These are phyloP conservation scores for Ficedula albicollis DNA, from an alignment of 2,797 vertebrate genomes.

Conservation along the genomic window DNA sequence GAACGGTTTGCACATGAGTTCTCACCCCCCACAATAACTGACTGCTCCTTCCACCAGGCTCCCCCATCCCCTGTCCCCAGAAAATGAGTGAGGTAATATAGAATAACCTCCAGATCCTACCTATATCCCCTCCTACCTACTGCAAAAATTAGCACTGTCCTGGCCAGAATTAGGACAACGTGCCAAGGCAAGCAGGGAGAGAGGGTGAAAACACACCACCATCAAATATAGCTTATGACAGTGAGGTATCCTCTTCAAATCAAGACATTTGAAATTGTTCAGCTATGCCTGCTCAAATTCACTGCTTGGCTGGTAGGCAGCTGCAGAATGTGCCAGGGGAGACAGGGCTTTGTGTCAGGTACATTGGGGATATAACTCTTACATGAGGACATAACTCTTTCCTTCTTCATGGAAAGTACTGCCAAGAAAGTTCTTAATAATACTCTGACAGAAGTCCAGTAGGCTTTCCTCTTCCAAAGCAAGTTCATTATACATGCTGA, in stretches of 20 bases:
- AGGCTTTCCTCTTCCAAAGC: neutral
- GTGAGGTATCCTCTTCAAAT: neutral
- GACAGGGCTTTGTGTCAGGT: neutral
- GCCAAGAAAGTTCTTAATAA: neutral
- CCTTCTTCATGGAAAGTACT: neutral
- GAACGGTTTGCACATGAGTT: rapidly evolving
- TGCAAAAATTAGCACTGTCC: neutral
- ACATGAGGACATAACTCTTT: neutral
- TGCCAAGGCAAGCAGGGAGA: neutral
- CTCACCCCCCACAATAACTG: neutral
- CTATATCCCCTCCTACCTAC: neutral
- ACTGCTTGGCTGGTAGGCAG: neutral
- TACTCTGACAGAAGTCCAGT: neutral
- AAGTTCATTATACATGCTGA: neutral
- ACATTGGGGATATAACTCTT: neutral
- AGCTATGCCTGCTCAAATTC: neutral
- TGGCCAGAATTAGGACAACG: neutral
- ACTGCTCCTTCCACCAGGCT: neutral
- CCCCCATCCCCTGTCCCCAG: neutral
- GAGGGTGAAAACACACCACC: neutral
- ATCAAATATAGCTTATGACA: neutral
- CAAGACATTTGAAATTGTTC: neutral
- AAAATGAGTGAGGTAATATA: neutral
- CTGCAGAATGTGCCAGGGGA: neutral
- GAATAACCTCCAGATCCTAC: neutral